Percentiles rank a stretch among this genome's conserved stretches.
Conservation (phyloP, 2,888 invertebrate species). For the Heliconius aoede region DNA sequence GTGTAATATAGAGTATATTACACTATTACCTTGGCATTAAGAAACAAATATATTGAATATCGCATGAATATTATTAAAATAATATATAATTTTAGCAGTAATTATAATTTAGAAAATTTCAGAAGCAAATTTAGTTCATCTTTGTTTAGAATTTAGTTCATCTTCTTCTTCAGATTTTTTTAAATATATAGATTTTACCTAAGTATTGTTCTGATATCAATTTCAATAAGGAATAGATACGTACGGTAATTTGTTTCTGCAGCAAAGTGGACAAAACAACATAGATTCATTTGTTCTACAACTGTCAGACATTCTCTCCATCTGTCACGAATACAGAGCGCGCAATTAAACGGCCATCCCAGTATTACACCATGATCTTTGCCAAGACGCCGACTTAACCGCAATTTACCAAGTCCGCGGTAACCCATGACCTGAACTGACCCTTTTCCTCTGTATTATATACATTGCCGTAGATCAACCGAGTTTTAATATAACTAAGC, state of each 20-base stretch:
- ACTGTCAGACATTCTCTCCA: slow-evolving; percentile 51
- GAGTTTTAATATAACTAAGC: slow-evolving; percentile 25
- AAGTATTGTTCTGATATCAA: not conserved
- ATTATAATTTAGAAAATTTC: too few relatives aligned
- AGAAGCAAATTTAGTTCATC: too few relatives aligned
- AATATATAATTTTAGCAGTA: not conserved
- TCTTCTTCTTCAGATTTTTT: not conserved
- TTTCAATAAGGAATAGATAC: not conserved
- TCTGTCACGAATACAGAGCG: slow-evolving; percentile 65
- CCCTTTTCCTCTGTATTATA: slow-evolving; percentile 43
- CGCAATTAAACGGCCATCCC: slow-evolving; percentile 71
- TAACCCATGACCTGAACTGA: slow-evolving; percentile 51
- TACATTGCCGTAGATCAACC: slow-evolving; percentile 47
- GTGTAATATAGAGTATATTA: too few relatives aligned
- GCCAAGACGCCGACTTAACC: slow-evolving; percentile 51
- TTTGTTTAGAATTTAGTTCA: not conserved
- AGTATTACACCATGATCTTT: slow-evolving; percentile 64
- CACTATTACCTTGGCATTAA: not conserved
- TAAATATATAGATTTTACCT: not conserved
- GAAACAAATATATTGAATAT: not conserved
- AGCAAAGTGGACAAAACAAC: not conserved
- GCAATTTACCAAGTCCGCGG: slow-evolving; percentile 47
- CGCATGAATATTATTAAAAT: too few relatives aligned
- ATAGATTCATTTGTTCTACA: slow-evolving; percentile 40
- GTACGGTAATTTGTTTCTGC: too few relatives aligned